Evolutionary conservation across 2,797 vertebrate species (phyloP).

Genomic region (Pachyuromys duprasi): DNA sequence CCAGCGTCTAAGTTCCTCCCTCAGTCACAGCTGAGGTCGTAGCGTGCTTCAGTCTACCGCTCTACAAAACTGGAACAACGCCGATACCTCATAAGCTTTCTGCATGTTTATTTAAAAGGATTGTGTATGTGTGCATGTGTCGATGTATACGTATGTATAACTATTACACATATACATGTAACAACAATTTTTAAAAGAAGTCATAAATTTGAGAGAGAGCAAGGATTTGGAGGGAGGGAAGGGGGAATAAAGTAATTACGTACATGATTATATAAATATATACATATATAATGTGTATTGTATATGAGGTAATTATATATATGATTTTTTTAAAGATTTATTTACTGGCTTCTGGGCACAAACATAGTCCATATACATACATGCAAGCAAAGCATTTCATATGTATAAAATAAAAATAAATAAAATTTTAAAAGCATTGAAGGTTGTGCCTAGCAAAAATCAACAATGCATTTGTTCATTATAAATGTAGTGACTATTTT

Average conservation of each 20-base stretch:
- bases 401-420: not conserved
- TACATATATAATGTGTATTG: not conserved
- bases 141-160: not conserved
- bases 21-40: not conserved
- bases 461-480: not conserved
- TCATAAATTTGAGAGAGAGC: not conserved
- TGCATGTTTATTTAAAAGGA: not conserved
- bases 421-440: not conserved
- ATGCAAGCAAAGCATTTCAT: not conserved
- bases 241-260: not conserved
- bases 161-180: not conserved
- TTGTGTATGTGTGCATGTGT: not conserved
- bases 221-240: not conserved
- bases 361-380: not conserved
- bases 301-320: not conserved
- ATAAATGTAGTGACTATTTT: not conserved
- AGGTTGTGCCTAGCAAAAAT: not conserved
- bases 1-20: not conserved
- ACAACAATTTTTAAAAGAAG: not conserved
- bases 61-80: not conserved
- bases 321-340: not conserved
- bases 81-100: not conserved
- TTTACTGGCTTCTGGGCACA: not conserved
- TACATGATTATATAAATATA: not conserved
- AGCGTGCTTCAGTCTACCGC: not conserved